Conservation (phyloP, 2,113 vertebrate species). For the Podocnemis expansa region DNA sequence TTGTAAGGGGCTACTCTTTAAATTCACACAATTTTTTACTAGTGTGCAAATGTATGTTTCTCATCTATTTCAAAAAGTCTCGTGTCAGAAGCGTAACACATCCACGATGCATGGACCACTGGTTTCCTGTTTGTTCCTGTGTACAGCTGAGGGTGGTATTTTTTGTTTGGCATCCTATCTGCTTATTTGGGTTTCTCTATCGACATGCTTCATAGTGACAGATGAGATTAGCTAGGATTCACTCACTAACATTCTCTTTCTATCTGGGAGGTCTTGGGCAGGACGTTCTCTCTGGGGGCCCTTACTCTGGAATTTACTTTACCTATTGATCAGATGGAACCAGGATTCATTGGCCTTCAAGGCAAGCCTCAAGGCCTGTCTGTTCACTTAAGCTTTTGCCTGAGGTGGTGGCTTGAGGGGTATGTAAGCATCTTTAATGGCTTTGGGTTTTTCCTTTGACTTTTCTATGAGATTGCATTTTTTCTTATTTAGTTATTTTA, state of each 20-base stretch:
- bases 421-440: not conserved
- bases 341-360: constrained; percentile 26
- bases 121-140: fast-evolving
- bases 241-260: not conserved
- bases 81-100: fast-evolving
- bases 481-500: not conserved
- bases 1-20: fast-evolving
- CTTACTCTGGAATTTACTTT: not conserved
- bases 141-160: not conserved
- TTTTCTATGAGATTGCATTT: not conserved
- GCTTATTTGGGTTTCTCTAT: not conserved
- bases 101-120: not conserved
- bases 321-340: not conserved
- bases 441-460: not conserved
- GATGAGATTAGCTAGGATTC: constrained; percentile 46
- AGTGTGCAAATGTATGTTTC: not conserved
- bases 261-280: constrained; percentile 36
- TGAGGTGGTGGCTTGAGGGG: not conserved
- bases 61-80: fast-evolving
- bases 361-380: not conserved
- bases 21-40: fast-evolving
- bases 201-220: not conserved
- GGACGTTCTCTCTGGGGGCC: not conserved
- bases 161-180: constrained; percentile 27
- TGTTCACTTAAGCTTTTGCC: not conserved